phyloP scores from a whole-genome alignment of 2,113 vertebrate genomes.

The Corynorhinus townsendii region DNA sequence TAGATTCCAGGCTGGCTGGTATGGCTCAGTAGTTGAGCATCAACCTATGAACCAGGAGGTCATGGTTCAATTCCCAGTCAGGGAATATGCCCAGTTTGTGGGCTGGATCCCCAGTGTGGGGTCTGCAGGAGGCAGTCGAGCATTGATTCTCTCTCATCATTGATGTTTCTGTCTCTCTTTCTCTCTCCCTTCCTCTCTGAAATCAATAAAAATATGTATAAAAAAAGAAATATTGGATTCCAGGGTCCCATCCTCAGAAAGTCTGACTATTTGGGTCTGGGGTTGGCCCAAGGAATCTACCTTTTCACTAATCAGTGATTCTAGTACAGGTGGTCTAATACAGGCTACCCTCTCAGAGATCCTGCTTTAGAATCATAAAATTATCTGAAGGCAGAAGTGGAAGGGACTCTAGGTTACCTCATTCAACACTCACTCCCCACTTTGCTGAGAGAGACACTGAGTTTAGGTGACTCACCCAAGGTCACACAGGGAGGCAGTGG shows the following conservation, averaged over 20 bases:
- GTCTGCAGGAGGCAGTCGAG: too few species aligned
- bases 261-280: background rate
- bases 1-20: background rate
- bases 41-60: too few species aligned
- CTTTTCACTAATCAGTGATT: background rate
- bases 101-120: too few species aligned
- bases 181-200: too few species aligned
- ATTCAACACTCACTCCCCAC: background rate
- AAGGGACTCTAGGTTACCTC: background rate
- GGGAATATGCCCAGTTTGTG: too few species aligned
- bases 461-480: constrained; percentile 14
- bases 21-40: too few species aligned
- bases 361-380: background rate
- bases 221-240: background rate
- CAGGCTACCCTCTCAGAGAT: background rate
- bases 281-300: background rate
- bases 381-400: background rate
- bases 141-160: too few species aligned
- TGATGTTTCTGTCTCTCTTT: too few species aligned
- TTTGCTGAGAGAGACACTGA: background rate
- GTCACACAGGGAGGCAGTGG: background rate
- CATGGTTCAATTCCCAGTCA: too few species aligned
- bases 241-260: background rate
- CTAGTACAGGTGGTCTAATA: background rate
- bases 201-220: too few species aligned